phyloP scores from a whole-genome alignment of 2,888 invertebrate genomes.

The Eupithecia exiguata region DNA sequence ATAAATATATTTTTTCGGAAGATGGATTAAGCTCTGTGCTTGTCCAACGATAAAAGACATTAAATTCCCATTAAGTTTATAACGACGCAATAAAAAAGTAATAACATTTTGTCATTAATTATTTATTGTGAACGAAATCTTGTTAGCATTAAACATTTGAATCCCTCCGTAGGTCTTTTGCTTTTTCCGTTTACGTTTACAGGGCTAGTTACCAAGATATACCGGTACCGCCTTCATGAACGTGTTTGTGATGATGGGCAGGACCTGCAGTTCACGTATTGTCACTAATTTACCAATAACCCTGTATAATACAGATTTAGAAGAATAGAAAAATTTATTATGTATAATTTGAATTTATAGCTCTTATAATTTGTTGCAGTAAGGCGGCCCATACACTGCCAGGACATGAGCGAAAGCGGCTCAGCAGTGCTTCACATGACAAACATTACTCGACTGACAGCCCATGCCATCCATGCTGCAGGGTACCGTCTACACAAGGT shows the following conservation, averaged over 20 bases:
- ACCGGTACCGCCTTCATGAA: too few species aligned
- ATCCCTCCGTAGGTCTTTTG: not conserved
- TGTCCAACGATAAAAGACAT: slow-evolving; percentile 1
- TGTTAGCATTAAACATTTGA: not conserved
- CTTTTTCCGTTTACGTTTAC: not conserved
- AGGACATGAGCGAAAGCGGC: slow-evolving; percentile 51
- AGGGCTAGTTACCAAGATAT: not conserved
- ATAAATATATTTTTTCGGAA: not conserved
- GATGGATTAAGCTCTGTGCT: not conserved
- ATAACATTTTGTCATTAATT: slow-evolving; percentile 7
- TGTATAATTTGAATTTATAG: not conserved
- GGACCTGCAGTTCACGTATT: too few species aligned
- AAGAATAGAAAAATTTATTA: too few species aligned
- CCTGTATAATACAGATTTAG: too few species aligned
- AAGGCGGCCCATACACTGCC: slow-evolving; percentile 42
- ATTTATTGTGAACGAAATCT: not conserved
- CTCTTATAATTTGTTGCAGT: slow-evolving; percentile 48
- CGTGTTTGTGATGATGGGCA: too few species aligned
- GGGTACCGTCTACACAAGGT: slow-evolving; percentile 70
- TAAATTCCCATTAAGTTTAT: not conserved
- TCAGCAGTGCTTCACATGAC: slow-evolving; percentile 69
- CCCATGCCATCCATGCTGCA: slow-evolving; percentile 64
- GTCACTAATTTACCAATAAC: too few species aligned
- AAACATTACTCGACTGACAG: slow-evolving; percentile 72
- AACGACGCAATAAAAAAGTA: slow-evolving; percentile 5